Conservation (phyloP, 2,797 vertebrate genomes). For the Gymnoscopelus microlampas region DNA sequence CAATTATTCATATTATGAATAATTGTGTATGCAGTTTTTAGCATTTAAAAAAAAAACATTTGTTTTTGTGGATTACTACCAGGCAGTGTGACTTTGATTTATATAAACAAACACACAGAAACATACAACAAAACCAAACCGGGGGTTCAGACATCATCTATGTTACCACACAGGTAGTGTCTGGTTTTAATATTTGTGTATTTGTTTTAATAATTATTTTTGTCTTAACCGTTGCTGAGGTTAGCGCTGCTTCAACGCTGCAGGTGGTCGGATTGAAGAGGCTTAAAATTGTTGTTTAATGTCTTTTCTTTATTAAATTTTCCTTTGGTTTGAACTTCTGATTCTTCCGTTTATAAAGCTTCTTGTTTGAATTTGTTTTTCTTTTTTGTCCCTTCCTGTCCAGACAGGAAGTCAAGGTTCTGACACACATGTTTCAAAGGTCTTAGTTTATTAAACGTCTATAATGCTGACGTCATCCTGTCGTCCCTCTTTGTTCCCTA, state of each 20-base stretch:
- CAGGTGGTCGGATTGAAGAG: constrained; percentile 59
- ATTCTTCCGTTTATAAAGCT: constrained; percentile 9
- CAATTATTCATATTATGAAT: not conserved
- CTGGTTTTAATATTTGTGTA: constrained; percentile 3
- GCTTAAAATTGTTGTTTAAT: constrained; percentile 54
- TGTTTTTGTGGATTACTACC: not conserved
- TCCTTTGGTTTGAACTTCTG: no score
- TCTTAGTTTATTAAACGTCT: constrained; percentile 72
- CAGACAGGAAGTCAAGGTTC: constrained; percentile 37
- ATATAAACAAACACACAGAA: constrained; percentile 78
- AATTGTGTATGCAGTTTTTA: not conserved
- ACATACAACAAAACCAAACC: constrained; percentile 79
- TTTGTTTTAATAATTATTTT: not conserved
- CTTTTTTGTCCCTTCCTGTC: constrained; percentile 35
- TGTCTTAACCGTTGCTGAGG: constrained; percentile 30
- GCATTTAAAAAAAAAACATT: not conserved
- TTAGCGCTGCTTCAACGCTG: constrained; percentile 10
- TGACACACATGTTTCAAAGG: constrained; percentile 49
- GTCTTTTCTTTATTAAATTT: no score
- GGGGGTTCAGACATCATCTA: constrained; percentile 64
- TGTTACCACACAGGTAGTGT: constrained; percentile 50
- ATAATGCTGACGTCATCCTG: constrained; percentile 72
- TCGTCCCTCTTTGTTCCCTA: constrained; percentile 21
- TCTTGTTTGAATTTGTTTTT: constrained; percentile 31
- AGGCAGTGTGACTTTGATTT: constrained; percentile 72